Base-by-base conservation (phyloP, 2,888 invertebrate species). In the Apamea epomidion region DNA sequence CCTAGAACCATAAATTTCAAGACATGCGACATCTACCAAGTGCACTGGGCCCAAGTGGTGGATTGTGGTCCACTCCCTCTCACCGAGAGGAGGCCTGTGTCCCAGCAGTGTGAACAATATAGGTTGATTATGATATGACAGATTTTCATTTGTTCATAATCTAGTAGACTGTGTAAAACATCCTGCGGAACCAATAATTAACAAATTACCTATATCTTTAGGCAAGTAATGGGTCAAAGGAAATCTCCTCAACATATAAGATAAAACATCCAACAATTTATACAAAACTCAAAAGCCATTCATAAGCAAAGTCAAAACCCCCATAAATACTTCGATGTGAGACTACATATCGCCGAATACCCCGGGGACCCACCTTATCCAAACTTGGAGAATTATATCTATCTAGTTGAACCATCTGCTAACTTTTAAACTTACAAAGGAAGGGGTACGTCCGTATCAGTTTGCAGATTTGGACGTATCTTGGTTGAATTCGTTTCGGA, bases 371-470 rank as follows among this genome's bases (percentile, higher is more conserved):
- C 60, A 85, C 87, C 87, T 85, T 85, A 87, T 89, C 85, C 85
- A 64, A 90, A 90, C 78, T 90, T 90, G 0, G n/a, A 65, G 83
- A 80, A 88, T 90, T 86, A 89, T 78, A 83, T 84, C 76, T 90
- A 89, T 90, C 90, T 84, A 78, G 58, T 78, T 71, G 68, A 77
- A 65, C 78, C 85, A 89, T 90, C 90, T 81, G 83, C 78, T 83
- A 88, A 90, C 89, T 90, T 91, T 88, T 87, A 88, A 90, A 91
- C 90, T 91, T 86, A 80, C 76, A 74, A 86, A 79, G 76, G 65
- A 78, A 76, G 71, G 81, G 82, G 78, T 68, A 82, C 78, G 81
- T 83, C 75, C 73, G 70, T 89, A 91, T 90, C 90, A 87, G 85
- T 85, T 85, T 74, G 64, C n/a, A 78, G 75, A 79, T 87, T 89